Conservation (phyloP, 2,113 vertebrate species). For the Tragelaphus strepsiceros region DNA sequence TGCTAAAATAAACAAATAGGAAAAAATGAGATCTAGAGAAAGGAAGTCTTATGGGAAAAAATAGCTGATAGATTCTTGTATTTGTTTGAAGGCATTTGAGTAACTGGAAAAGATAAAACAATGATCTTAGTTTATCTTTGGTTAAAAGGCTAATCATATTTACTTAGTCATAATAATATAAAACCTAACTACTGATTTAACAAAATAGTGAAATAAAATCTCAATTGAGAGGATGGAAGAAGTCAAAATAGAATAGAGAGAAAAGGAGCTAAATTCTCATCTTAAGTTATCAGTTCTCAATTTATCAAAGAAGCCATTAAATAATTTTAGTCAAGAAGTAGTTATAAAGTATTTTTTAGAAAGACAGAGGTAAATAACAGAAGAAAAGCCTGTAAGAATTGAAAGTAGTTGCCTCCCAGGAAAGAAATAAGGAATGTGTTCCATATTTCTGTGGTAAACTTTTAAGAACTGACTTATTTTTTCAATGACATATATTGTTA, state of each 20-base stretch:
- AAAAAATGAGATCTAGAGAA: not conserved
- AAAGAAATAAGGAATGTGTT: not conserved
- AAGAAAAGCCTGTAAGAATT: not conserved
- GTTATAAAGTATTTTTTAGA: not conserved
- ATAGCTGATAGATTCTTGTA: not conserved
- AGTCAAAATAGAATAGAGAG: not conserved
- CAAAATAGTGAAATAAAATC: not conserved
- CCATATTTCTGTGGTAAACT: not conserved
- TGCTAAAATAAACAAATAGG: not conserved
- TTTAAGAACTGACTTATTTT: not conserved
- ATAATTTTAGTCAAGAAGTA: not conserved
- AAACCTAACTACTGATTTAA: not conserved
- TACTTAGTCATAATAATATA: not conserved
- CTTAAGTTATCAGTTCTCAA: not conserved
- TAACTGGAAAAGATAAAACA: not conserved
- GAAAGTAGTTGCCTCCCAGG: not conserved
- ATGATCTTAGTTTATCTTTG: not conserved
- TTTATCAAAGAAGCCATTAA: not conserved
- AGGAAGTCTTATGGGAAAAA: not conserved
- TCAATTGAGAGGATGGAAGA: slow-evolving; percentile 6
- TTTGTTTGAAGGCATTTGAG: not conserved
- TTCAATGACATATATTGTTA: not conserved
- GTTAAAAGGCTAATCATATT: not conserved
- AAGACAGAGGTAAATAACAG: not conserved
- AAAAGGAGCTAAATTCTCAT: not conserved